Evolutionary conservation across 2,888 invertebrate genomes (phyloP).

Genomic region (Polydrusus cervinus): DNA sequence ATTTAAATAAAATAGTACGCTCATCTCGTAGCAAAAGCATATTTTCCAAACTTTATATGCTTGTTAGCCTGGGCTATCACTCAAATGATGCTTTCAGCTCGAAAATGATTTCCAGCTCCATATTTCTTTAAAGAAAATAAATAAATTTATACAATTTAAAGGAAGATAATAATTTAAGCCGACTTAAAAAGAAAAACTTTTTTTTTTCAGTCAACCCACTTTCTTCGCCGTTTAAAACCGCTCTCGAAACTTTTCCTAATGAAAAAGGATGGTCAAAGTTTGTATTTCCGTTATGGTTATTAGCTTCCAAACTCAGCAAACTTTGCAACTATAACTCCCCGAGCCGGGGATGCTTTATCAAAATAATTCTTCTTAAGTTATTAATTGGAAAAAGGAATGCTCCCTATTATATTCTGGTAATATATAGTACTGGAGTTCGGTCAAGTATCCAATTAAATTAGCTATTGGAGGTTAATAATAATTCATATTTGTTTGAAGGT

Average conservation of each 20-base stretch:
- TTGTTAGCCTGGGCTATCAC: no score
- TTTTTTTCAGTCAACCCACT: constrained; percentile 5
- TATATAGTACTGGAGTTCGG: constrained; percentile 20
- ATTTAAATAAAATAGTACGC: no score
- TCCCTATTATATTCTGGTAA: constrained; percentile 11
- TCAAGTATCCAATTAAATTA: constrained; percentile 12
- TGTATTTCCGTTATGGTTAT: constrained; percentile 67
- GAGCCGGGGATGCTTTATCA: constrained; percentile 65
- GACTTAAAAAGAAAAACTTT: constrained; percentile 1
- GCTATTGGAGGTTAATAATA: no score
- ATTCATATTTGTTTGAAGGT: no score
- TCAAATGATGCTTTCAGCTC: neutral
- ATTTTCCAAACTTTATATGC: no score
- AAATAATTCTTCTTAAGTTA: constrained; percentile 67
- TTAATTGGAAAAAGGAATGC: constrained; percentile 62
- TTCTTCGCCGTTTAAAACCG: constrained; percentile 42
- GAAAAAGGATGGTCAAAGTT: constrained; percentile 69
- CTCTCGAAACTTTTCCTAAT: constrained; percentile 63
- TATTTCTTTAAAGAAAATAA: neutral
- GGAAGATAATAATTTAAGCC: neutral
- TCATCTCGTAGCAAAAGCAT: no score
- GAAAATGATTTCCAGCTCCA: no score
- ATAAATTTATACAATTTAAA: neutral
- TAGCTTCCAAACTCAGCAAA: constrained; percentile 59
- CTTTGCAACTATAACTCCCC: constrained; percentile 62